Evolutionary conservation across 2,113 vertebrate genomes (phyloP), one percentile per base, ranked within the genome.

Genomic region (Triplophysa rosa): DNA sequence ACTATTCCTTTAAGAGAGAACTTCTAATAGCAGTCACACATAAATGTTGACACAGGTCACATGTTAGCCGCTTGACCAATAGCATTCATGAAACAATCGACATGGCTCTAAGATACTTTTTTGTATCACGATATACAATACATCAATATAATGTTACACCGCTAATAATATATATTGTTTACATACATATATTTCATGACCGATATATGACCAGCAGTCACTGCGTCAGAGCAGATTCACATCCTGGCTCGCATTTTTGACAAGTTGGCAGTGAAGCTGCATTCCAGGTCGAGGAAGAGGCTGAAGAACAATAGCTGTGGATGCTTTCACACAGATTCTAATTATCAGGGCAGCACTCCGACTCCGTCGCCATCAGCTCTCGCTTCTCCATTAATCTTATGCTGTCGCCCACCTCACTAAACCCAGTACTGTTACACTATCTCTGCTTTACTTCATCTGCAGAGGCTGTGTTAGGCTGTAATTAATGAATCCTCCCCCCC

Each of bases 401-500:
- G 90, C 91, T 93, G 92, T 93, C 92, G 89, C 91, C 91, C 92
- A 94, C 91, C 93, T 92, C 91, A 93, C 92, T 94, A 93, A 94
- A 90, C 92, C 91, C 91, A 89, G 90, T 58, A 69, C 78, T 17
- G 91, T 91, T 93, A 94, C 92, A 92, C 91, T 92, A 92, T 92
- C 92, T 93, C 89, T 90, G 90, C 91, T 93, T 93, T 90, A 92
- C 92, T 93, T 93, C 92, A 94, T 94, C 93, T 93, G 91, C 89
- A 90, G 86, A 90, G 88, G 88, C 85, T 80, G 73, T 70, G 74
- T 81, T 70, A 82, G 87, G 87, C 89, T 89, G 92, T 93, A 93
- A 93, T 93, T 93, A 93, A 94, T 93, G 92, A 92, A 91, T 92
- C 89, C 87, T 86, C 90, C 89, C 86, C 87, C 79, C 67, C 37